These are phyloP conservation scores for Nasonovia ribisnigri DNA, from an alignment of 2,888 invertebrate species.

Conservation along the genomic window DNA sequence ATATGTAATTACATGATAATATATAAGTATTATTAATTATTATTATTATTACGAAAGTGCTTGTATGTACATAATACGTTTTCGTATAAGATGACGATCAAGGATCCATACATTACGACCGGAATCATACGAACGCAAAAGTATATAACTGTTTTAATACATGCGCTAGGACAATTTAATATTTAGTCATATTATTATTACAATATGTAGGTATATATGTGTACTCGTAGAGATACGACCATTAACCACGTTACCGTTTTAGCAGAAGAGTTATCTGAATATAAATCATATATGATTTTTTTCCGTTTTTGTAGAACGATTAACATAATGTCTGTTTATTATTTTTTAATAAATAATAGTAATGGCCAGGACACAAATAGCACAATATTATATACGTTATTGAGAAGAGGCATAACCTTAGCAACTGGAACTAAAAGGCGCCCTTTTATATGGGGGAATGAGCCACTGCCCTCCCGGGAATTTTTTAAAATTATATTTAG, in stretches of 20 bases:
- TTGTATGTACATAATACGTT: background rate
- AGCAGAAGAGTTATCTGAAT: constrained; percentile 3
- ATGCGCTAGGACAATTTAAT: background rate
- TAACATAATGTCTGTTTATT: background rate
- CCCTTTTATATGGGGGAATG: background rate
- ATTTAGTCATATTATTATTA: background rate
- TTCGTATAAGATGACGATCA: background rate
- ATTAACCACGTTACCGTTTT: constrained; percentile 43
- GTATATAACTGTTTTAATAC: background rate
- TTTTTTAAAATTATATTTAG: background rate
- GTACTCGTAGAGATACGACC: background rate
- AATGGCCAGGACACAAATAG: constrained; percentile 32
- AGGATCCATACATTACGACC: background rate
- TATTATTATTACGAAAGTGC: background rate
- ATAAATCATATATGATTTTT: constrained; percentile 15
- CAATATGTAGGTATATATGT: background rate
- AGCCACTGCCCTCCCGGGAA: background rate
- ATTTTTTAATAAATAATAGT: constrained; percentile 22
- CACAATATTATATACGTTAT: background rate
- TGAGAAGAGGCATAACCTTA: background rate
- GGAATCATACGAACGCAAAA: background rate
- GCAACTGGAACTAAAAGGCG: background rate
- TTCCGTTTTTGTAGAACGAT: constrained; percentile 18
- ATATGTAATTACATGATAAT: background rate
- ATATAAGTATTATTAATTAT: background rate